Conservation (phyloP, 2,888 invertebrate species). For the Cactoblastis cactorum region DNA sequence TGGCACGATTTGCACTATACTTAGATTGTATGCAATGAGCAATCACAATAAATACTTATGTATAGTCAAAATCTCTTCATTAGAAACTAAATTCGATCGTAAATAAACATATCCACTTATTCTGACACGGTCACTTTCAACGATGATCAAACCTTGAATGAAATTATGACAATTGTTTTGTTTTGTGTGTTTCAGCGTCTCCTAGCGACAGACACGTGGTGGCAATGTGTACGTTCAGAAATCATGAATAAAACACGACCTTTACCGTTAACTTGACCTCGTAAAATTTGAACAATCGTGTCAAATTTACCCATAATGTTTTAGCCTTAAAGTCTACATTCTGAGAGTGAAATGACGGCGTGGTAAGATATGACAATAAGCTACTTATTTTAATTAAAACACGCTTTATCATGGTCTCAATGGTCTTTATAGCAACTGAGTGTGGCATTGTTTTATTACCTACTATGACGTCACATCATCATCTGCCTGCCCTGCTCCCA, state of each 20-base stretch:
- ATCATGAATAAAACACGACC: conserved; percentile 55
- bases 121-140: conserved; percentile 9
- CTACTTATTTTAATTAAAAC: no score
- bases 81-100: background rate
- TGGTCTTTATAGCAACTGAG: no score
- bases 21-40: no score
- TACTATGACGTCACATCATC: no score
- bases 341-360: conserved; percentile 9
- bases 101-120: background rate
- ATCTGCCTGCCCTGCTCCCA: no score
- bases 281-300: conserved; percentile 20
- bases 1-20: no score
- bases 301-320: conserved; percentile 3
- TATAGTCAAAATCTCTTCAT: background rate
- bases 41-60: background rate
- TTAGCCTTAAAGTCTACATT: conserved; percentile 7
- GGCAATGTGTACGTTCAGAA: conserved; percentile 50
- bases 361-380: conserved; percentile 20
- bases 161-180: conserved; percentile 42
- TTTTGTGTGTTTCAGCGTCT: conserved; percentile 39
- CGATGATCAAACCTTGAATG: conserved; percentile 41
- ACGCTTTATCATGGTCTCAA: no score
- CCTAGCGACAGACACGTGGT: conserved; percentile 59
- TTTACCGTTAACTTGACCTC: conserved; percentile 55
- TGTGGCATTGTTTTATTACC: no score